Percentiles rank a stretch among this genome's conserved stretches.
Conservation (phyloP, 2,888 invertebrate species). For the Scrobipalpa costella region DNA sequence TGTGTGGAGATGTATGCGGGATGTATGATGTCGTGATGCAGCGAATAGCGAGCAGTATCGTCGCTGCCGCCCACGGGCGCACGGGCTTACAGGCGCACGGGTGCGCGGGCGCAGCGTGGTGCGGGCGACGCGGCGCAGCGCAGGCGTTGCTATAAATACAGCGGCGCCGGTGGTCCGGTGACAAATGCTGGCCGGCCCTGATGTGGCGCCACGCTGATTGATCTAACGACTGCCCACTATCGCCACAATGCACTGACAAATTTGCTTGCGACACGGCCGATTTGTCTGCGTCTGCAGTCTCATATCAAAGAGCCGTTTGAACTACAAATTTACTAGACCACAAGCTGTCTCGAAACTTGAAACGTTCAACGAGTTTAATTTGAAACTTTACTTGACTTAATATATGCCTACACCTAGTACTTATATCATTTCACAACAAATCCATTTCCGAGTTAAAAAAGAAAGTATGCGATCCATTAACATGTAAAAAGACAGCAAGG, state of each 20-base stretch:
- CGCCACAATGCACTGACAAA: conserved; percentile 44
- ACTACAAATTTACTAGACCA: not conserved
- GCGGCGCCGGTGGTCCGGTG: conserved; percentile 78
- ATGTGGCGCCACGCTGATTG: conserved; percentile 72
- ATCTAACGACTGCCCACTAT: conserved; percentile 67
- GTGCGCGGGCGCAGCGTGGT: conserved; percentile 19
- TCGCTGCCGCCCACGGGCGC: conserved; percentile 71
- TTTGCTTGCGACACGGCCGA: conserved; percentile 31
- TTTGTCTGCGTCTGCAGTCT: conserved; percentile 15
- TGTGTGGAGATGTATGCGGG: conserved; percentile 24
- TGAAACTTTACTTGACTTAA: too few species aligned
- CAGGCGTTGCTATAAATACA: conserved; percentile 77
- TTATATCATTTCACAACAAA: not conserved
- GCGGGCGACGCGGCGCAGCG: conserved; percentile 34
- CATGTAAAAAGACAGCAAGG: not conserved
- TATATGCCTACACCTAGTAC: too few species aligned
- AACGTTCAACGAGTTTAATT: too few species aligned
- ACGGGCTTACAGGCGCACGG: conserved; percentile 55
- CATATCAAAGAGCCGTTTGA: conserved; percentile 3
- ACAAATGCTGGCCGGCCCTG: conserved; percentile 74
- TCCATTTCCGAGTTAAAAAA: not conserved
- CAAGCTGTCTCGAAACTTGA: too few species aligned
- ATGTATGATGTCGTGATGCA: conserved; percentile 47
- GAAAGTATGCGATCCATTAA: not conserved
- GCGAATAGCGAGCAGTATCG: conserved; percentile 47